These are phyloP conservation scores for Allolobophora icterica DNA, from an alignment of 2,888 invertebrate species.

Conservation along the genomic window DNA sequence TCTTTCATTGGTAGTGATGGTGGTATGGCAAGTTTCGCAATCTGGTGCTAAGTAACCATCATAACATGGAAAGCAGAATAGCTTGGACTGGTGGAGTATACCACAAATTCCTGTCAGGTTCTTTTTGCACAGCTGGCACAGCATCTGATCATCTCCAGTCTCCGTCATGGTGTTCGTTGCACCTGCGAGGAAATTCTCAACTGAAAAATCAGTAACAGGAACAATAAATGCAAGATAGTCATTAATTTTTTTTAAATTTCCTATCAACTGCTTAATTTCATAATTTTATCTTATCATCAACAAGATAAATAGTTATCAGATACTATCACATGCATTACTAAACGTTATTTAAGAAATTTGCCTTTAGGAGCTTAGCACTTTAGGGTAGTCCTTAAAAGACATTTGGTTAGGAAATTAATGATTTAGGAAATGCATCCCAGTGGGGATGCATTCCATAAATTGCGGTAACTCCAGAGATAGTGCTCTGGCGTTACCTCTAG, in stretches of 20 bases:
- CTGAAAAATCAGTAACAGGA: neutral
- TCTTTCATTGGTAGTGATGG: constrained; percentile 32
- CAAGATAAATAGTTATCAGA: too few relatives aligned
- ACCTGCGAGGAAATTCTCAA: neutral
- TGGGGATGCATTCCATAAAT: too few relatives aligned
- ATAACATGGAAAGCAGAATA: constrained; percentile 34
- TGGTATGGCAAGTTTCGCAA: constrained; percentile 34
- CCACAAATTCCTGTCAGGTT: constrained; percentile 19
- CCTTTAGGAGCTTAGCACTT: neutral
- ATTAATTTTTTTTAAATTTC: too few relatives aligned
- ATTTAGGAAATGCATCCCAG: too few relatives aligned
- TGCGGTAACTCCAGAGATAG: too few relatives aligned
- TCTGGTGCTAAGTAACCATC: constrained; percentile 35
- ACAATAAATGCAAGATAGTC: neutral
- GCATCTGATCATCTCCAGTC: constrained; percentile 3
- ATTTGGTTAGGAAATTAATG: too few relatives aligned
- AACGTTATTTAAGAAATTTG: too few relatives aligned
- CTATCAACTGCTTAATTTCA: too few relatives aligned
- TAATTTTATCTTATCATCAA: too few relatives aligned
- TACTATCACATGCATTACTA: too few relatives aligned
- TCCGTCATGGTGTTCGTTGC: constrained; percentile 4
- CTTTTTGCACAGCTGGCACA: constrained; percentile 31
- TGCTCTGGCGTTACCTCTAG: too few relatives aligned
- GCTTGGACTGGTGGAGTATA: constrained; percentile 8
- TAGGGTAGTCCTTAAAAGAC: neutral